A percentile compares a stretch with the other conserved stretches of the same genome.
phyloP scores from a whole-genome alignment of 2,797 vertebrate genomes.

The Enteromius mattozi region DNA sequence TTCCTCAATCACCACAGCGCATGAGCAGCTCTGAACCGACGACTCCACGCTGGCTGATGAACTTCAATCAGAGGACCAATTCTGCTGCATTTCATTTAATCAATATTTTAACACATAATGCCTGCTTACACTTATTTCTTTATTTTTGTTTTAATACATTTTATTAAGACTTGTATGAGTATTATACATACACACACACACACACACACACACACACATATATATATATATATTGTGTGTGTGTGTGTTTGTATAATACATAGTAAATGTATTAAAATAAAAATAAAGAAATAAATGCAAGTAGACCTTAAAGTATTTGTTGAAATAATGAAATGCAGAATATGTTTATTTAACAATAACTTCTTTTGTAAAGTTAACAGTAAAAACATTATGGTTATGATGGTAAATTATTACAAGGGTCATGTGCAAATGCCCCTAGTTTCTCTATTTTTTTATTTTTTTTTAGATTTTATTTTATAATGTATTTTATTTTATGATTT shows the following conservation, averaged over 20 bases:
- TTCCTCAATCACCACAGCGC: conserved; percentile 53
- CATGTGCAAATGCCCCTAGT: neutral
- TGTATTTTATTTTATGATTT: neutral
- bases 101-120: neutral
- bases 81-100: neutral
- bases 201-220: too few species aligned
- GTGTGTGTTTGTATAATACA: too few species aligned
- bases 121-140: neutral
- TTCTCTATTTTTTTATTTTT: too few species aligned
- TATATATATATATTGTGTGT: too few species aligned
- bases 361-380: too few species aligned
- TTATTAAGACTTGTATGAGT: neutral
- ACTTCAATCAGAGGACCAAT: neutral
- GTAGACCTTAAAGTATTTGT: too few species aligned
- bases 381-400: neutral
- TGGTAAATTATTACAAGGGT: neutral
- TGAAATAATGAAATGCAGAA: too few species aligned
- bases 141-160: neutral
- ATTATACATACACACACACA: too few species aligned
- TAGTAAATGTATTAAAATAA: too few species aligned
- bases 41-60: conserved; percentile 2
- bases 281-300: too few species aligned
- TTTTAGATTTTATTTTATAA: neutral
- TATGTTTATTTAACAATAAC: too few species aligned
- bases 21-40: conserved; percentile 23